Evolutionary conservation across 2,113 vertebrate species (phyloP).

Genomic region (Glaucomys volans): DNA sequence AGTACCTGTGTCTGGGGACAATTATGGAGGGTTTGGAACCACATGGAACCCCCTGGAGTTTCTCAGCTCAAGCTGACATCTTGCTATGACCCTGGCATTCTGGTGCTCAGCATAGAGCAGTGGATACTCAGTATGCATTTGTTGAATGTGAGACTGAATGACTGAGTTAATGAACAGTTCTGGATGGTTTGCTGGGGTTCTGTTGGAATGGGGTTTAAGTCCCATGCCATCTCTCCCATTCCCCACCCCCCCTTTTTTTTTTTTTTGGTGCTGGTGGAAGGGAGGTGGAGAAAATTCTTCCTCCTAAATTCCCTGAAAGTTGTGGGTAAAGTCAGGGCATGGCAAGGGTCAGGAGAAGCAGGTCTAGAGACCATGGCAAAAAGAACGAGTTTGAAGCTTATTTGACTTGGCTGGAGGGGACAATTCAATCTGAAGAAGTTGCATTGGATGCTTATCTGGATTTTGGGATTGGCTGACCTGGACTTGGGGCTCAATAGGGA

Average conservation of each 20-base stretch:
- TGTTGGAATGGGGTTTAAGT: neutral
- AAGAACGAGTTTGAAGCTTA: neutral
- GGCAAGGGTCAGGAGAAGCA: neutral
- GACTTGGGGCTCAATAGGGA: neutral
- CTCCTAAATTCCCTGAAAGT: neutral
- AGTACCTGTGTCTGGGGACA: neutral
- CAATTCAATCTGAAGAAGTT: neutral
- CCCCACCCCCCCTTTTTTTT: neutral
- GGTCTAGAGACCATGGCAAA: neutral
- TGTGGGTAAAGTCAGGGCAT: neutral
- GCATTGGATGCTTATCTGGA: neutral
- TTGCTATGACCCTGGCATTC: neutral
- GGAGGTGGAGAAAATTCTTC: rapidly evolving
- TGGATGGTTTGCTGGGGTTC: neutral
- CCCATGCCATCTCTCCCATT: neutral
- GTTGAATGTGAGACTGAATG: neutral
- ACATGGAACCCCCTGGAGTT: neutral
- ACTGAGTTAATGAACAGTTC: neutral
- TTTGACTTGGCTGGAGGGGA: neutral
- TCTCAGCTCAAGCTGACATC: neutral
- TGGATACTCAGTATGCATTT: rapidly evolving
- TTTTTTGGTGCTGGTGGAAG: neutral
- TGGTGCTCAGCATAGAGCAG: neutral
- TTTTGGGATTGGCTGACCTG: neutral
- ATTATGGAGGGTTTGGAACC: rapidly evolving